Conservation (phyloP, 2,888 invertebrate genomes). For the Dysmachus trigonus region DNA sequence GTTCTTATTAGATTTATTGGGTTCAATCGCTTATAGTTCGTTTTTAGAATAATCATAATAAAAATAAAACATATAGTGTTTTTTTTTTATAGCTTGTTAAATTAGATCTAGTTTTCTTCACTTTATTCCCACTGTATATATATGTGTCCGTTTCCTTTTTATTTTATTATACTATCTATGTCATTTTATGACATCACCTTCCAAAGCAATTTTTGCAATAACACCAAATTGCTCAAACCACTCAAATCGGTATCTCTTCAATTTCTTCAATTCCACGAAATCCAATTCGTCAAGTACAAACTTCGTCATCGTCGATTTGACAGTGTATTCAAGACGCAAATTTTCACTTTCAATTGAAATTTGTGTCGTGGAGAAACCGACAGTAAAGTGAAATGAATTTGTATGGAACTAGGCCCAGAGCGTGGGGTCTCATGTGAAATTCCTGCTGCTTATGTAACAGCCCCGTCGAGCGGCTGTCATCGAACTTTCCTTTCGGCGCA, state of each 20-base stretch:
- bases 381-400: neutral
- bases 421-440: neutral
- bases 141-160: neutral
- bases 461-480: neutral
- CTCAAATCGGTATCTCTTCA: neutral
- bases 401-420: neutral
- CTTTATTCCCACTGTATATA: neutral
- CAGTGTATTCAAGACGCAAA: slow-evolving; percentile 1
- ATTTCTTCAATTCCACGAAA: neutral
- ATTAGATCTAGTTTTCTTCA: too few species aligned
- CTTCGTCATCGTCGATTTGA: neutral
- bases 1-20: too few species aligned
- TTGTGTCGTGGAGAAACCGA: neutral
- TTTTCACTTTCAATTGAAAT: slow-evolving; percentile 29
- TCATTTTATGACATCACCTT: neutral
- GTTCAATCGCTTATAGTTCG: too few species aligned
- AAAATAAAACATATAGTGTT: too few species aligned
- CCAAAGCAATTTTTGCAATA: neutral
- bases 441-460: neutral
- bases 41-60: too few species aligned
- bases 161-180: neutral
- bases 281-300: neutral
- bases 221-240: neutral
- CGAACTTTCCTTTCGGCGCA: neutral
- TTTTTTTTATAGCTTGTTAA: too few species aligned